phyloP scores from a whole-genome alignment of 2,797 vertebrate species.

The Ptychadena robeensis region DNA sequence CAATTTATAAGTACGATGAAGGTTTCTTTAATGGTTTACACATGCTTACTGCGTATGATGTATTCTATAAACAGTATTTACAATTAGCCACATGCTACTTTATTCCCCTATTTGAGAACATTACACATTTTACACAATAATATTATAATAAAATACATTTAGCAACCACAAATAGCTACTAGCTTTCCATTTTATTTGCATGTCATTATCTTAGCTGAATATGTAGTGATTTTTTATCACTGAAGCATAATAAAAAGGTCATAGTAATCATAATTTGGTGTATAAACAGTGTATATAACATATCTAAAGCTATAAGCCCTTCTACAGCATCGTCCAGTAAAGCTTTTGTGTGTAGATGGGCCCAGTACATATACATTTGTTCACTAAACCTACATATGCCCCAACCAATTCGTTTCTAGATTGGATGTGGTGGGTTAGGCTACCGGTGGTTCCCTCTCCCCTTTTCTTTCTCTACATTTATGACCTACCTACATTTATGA shows the following conservation, averaged over 20 bases:
- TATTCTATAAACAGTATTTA: constrained; percentile 27
- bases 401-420: too few species aligned
- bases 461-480: too few species aligned
- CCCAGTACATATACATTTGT: too few species aligned
- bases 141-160: neutral
- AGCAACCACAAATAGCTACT: neutral
- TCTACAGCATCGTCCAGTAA: neutral
- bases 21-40: constrained; percentile 21
- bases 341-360: too few species aligned
- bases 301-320: too few species aligned
- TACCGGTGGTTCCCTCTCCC: too few species aligned
- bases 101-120: neutral
- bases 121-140: neutral
- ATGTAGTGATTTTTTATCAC: neutral
- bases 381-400: too few species aligned
- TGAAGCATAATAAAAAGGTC: neutral
- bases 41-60: neutral
- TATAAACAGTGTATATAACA: too few species aligned
- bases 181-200: neutral
- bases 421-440: too few species aligned
- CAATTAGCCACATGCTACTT: constrained; percentile 1
- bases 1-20: constrained; percentile 31
- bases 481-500: too few species aligned
- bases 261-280: neutral
- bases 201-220: neutral